Conservation (phyloP, 2,113 vertebrate species). For the Xenopus tropicalis region DNA sequence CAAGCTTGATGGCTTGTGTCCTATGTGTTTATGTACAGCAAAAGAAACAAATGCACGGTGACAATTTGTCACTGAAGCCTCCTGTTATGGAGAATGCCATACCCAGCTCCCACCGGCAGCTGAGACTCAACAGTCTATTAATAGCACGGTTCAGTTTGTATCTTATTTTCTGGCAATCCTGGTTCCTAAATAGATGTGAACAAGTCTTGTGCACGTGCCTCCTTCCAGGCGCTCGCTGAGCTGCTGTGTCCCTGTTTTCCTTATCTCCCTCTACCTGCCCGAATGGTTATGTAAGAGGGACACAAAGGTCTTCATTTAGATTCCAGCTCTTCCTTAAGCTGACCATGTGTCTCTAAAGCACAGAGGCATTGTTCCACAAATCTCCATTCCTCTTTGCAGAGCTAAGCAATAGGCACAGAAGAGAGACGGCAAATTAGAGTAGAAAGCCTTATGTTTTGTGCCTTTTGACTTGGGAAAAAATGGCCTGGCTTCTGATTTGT, state of each 20-base stretch:
- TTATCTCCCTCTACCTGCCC: constrained; percentile 1
- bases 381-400: too few species aligned
- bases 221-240: neutral
- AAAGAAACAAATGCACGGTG: neutral
- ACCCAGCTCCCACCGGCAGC: constrained; percentile 8
- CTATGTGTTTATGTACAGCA: constrained; percentile 1
- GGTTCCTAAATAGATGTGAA: constrained; percentile 1
- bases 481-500: neutral
- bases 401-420: neutral
- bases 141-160: constrained; percentile 9
- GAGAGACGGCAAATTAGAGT: neutral
- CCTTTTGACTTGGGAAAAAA: neutral
- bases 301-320: constrained; percentile 6
- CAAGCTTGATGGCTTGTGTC: neutral
- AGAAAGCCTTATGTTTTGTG: neutral
- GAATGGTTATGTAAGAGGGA: constrained; percentile 2
- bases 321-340: neutral
- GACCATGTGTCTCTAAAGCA: constrained; percentile 6
- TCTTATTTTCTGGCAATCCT: constrained; percentile 13
- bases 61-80: neutral
- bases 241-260: neutral
- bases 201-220: constrained; percentile 1
- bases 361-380: neutral
- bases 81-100: neutral
- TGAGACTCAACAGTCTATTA: constrained; percentile 20